Conservation (phyloP, 1,140 invertebrate species). For the Leptestheria dahalacensis region DNA sequence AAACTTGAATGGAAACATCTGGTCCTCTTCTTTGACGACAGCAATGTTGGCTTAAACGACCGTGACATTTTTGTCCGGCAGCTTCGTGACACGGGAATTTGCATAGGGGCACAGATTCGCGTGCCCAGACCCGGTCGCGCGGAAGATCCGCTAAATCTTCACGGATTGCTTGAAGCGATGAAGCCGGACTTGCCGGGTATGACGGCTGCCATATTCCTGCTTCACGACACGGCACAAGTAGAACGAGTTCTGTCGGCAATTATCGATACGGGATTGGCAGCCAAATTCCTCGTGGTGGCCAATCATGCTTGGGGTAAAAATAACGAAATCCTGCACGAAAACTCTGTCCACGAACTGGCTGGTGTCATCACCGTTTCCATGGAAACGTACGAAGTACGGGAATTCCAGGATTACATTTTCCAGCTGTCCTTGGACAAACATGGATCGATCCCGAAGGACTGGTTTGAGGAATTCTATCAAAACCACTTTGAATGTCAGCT, state of each 20-base stretch:
- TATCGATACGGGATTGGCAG: constrained; percentile 1
- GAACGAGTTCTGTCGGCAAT: neutral
- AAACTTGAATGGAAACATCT: constrained; percentile 12
- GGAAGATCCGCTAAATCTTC: neutral
- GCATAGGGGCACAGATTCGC: constrained; percentile 7
- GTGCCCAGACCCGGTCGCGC: neutral
- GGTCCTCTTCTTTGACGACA: constrained; percentile 9
- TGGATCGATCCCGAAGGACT: constrained; percentile 26
- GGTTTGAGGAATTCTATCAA: constrained; percentile 34
- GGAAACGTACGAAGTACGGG: constrained; percentile 1
- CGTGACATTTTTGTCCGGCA: neutral
- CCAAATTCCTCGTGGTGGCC: neutral
- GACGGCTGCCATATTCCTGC: constrained; percentile 4
- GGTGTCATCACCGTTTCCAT: constrained; percentile 5
- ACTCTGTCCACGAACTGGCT: constrained; percentile 1
- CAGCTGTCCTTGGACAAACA: constrained; percentile 18
- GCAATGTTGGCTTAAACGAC: neutral
- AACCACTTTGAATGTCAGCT: constrained; percentile 27
- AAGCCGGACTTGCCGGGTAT: neutral
- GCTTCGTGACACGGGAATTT: neutral
- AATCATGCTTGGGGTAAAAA: constrained; percentile 11
- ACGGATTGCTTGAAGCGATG: constrained; percentile 2
- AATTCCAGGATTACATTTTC: constrained; percentile 1
- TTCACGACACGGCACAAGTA: constrained; percentile 7
- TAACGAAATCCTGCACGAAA: neutral